A percentile compares a stretch with the other conserved stretches of the same genome.
Conservation (phyloP, 2,797 vertebrate genomes). For the Pipistrellus nathusii region DNA sequence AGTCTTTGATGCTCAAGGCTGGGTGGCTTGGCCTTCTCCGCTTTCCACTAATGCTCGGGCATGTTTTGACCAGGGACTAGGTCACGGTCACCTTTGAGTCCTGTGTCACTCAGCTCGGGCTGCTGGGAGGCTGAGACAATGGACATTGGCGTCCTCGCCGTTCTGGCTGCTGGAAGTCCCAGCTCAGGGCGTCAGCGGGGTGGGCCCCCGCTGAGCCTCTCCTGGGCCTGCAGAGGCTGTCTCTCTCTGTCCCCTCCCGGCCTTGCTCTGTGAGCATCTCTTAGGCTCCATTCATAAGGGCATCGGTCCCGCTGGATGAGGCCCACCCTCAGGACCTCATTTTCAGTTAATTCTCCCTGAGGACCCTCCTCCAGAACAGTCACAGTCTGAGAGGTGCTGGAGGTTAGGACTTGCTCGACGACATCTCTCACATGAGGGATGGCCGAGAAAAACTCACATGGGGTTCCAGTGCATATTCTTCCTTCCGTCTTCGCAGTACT, state of each 20-base stretch:
- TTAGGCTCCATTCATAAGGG: background rate
- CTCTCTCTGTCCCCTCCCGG: background rate
- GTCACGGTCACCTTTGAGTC: background rate
- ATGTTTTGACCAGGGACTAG: background rate
- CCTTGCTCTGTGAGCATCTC: background rate
- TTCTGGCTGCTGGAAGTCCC: background rate
- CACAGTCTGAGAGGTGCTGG: background rate
- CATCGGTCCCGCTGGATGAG: background rate
- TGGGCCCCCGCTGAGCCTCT: background rate
- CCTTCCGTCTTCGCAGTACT: background rate
- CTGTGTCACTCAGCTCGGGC: background rate
- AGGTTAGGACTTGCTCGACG: background rate
- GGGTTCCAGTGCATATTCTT: background rate
- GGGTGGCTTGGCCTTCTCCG: background rate
- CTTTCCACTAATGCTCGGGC: background rate
- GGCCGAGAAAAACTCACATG: background rate
- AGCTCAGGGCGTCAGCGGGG: background rate
- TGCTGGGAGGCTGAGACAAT: background rate
- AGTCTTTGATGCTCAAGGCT: background rate
- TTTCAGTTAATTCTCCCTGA: conserved; percentile 29
- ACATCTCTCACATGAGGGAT: background rate
- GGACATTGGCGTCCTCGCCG: background rate
- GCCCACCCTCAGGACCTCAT: background rate
- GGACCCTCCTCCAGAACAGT: background rate
- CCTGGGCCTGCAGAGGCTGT: background rate